Evolutionary conservation across 2,888 invertebrate genomes (phyloP).

Genomic region (Drosophila nr. fundita): DNA sequence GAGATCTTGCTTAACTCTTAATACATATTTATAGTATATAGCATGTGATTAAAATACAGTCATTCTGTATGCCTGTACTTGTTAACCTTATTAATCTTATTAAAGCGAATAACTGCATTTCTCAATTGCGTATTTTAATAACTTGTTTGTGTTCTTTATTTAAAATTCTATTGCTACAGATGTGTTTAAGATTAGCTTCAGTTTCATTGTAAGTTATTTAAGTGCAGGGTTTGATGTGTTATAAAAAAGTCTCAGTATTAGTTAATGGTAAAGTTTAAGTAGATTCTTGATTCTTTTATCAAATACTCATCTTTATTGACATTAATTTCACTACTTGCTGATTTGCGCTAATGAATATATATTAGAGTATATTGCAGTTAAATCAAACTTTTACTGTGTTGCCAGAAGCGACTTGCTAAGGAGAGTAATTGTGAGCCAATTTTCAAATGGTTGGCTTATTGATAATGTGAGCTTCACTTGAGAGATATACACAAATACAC

Average conservation of each 20-base stretch:
- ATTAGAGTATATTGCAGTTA: neutral
- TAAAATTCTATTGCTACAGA: neutral
- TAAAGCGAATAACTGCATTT: neutral
- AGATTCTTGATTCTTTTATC: neutral
- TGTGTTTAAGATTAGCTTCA: neutral
- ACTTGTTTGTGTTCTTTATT: neutral
- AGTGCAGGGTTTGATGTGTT: neutral
- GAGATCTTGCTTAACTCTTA: constrained; percentile 36
- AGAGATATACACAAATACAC: neutral
- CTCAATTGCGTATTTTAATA: neutral
- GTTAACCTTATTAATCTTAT: constrained; percentile 20
- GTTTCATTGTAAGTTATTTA: neutral
- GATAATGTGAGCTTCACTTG: neutral
- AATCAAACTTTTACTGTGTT: neutral
- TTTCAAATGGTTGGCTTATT: neutral
- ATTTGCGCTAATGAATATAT: neutral
- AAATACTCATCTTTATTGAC: neutral
- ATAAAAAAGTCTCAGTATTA: neutral
- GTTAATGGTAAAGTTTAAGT: neutral
- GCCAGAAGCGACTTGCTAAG: neutral
- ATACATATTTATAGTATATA: constrained; percentile 36
- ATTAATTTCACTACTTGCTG: neutral
- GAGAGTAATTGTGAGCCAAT: no score
- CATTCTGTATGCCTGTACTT: constrained; percentile 12
- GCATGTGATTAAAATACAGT: constrained; percentile 19